Evolutionary conservation across 2,113 vertebrate genomes (phyloP).

Genomic region (Aspidoscelis tigris): DNA sequence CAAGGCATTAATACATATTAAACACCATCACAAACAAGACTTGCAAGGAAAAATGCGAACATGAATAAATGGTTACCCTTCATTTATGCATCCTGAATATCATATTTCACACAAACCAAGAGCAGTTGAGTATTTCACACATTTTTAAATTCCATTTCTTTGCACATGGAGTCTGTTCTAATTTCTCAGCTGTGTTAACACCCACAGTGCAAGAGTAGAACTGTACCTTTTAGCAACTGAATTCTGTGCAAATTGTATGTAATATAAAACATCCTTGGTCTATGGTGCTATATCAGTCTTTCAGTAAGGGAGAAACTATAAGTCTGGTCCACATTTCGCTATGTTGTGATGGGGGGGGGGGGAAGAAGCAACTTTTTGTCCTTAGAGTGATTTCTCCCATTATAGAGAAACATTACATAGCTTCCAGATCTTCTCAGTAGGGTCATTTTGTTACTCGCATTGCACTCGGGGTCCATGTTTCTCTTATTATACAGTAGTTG

Average conservation of each 20-base stretch:
- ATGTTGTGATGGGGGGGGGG: too few species aligned
- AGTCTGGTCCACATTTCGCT: not conserved
- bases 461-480: too few species aligned
- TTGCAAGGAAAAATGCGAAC: rapidly evolving
- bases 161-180: not conserved
- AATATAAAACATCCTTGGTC: not conserved
- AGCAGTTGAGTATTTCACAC: slow-evolving; percentile 1
- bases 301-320: not conserved
- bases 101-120: not conserved
- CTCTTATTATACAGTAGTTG: too few species aligned
- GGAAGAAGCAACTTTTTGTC: not conserved
- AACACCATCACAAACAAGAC: slow-evolving; percentile 17
- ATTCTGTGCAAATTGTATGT: not conserved
- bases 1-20: slow-evolving; percentile 22
- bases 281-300: not conserved
- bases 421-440: not conserved
- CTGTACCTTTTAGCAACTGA: not conserved
- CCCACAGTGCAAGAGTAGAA: not conserved
- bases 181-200: not conserved
- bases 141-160: slow-evolving; percentile 13
- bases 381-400: not conserved
- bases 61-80: not conserved
- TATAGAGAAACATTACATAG: not conserved
- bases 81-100: slow-evolving; percentile 14
- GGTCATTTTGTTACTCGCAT: too few species aligned